Percentiles rank a stretch among this genome's conserved stretches.
phyloP scores from a whole-genome alignment of 2,113 vertebrate genomes.

The Lipophrys pholis region DNA sequence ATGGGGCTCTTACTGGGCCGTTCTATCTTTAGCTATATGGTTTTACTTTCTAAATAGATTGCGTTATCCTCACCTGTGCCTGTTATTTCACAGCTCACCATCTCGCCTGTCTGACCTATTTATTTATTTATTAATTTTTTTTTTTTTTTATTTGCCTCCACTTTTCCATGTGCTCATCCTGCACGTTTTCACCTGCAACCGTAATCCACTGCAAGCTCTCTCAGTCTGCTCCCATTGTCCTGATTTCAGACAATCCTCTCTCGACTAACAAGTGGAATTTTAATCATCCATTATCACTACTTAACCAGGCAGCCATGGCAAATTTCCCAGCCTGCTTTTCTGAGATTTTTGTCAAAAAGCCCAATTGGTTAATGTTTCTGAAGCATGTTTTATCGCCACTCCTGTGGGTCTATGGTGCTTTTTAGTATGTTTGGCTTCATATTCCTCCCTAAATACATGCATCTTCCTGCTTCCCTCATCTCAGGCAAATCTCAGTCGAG shows the following conservation, averaged over 20 bases:
- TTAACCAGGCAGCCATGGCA: conserved; percentile 23
- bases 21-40: neutral
- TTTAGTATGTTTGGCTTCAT: conserved; percentile 6
- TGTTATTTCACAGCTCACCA: neutral
- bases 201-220: conserved; percentile 55
- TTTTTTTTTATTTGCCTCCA: conserved; percentile 7
- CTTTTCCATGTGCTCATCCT: conserved; percentile 30
- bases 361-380: neutral
- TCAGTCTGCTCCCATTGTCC: conserved; percentile 47
- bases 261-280: conserved; percentile 39
- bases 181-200: conserved; percentile 55
- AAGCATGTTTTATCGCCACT: neutral
- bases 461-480: conserved; percentile 19
- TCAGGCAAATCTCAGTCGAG: conserved; percentile 52
- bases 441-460: too few species aligned
- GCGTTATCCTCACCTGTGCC: neutral
- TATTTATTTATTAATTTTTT: too few species aligned
- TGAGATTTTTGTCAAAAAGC: conserved; percentile 4
- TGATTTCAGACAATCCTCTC: conserved; percentile 66
- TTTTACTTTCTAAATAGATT: conserved; percentile 1
- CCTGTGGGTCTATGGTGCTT: neutral
- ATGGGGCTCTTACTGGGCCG: too few species aligned
- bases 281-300: conserved; percentile 70
- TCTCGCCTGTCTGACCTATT: conserved; percentile 3
- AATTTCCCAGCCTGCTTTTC: neutral